Conservation (phyloP, 2,113 vertebrate species). For the Scartelaos histophorus region DNA sequence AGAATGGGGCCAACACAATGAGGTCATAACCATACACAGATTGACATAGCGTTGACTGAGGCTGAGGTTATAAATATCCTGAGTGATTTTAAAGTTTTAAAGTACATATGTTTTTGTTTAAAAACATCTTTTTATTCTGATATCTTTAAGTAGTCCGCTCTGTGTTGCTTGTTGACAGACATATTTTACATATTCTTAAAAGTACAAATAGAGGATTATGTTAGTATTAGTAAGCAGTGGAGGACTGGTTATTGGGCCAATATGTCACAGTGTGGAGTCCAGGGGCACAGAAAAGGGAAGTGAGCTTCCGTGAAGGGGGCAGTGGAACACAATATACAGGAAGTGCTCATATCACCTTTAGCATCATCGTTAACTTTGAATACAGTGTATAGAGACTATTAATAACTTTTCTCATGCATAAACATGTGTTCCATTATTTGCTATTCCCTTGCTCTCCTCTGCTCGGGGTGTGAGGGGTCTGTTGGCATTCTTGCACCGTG, state of each 20-base stretch:
- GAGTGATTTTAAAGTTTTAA: constrained; percentile 30
- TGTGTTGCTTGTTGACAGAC: constrained; percentile 2
- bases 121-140: background rate
- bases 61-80: constrained; percentile 40
- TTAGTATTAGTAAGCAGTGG: constrained; percentile 33
- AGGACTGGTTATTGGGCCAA: constrained; percentile 61
- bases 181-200: background rate
- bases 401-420: constrained; percentile 20
- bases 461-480: constrained; percentile 42
- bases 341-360: constrained; percentile 35
- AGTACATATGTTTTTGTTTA: constrained; percentile 11
- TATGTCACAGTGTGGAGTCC: constrained; percentile 63
- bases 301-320: constrained; percentile 49
- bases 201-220: constrained; percentile 52
- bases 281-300: constrained; percentile 70
- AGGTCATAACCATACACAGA: constrained; percentile 52
- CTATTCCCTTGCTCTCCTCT: constrained; percentile 17
- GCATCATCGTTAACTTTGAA: constrained; percentile 12
- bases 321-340: constrained; percentile 47
- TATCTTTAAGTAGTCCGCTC: background rate
- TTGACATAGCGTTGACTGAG: constrained; percentile 51
- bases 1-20: constrained; percentile 52
- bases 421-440: constrained; percentile 21
- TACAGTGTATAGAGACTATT: background rate
- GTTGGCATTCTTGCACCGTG: constrained; percentile 69